These are phyloP conservation scores for Setophaga petechia DNA, from an alignment of 2,113 vertebrate genomes.

Conservation along the genomic window DNA sequence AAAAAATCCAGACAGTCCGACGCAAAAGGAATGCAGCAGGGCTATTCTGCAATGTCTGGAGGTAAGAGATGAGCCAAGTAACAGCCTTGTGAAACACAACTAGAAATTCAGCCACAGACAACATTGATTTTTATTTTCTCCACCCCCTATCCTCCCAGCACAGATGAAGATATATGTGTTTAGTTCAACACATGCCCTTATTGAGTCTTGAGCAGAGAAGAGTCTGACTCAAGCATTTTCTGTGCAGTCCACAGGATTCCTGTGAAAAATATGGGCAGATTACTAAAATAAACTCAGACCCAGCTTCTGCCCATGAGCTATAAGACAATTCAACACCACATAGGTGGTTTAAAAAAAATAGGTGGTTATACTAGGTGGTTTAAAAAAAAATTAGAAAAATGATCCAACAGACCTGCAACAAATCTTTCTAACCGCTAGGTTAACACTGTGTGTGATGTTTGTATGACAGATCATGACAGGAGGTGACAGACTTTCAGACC, in stretches of 20 bases:
- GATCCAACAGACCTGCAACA: neutral
- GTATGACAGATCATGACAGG: slow-evolving; percentile 18
- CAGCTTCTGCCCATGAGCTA: neutral
- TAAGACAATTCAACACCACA: neutral
- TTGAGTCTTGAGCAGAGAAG: slow-evolving; percentile 25
- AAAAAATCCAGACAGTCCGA: neutral
- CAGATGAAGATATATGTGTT: slow-evolving; percentile 26
- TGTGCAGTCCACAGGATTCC: neutral
- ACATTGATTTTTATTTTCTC: slow-evolving; percentile 4
- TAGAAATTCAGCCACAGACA: slow-evolving; percentile 14
- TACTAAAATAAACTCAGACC: slow-evolving; percentile 24
- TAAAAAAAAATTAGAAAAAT: neutral
- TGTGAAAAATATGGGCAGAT: neutral
- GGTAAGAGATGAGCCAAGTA: neutral
- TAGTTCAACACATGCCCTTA: slow-evolving; percentile 25
- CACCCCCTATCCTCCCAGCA: neutral
- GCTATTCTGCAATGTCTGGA: neutral
- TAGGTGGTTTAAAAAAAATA: neutral
- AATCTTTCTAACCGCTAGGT: slow-evolving; percentile 27
- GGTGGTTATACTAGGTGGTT: neutral
- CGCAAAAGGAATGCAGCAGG: neutral
- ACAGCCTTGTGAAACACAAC: neutral
- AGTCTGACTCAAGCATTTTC: slow-evolving; percentile 45
- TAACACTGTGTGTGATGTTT: slow-evolving; percentile 15
- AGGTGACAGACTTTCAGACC: slow-evolving; percentile 40